Evolutionary conservation across 2,797 vertebrate genomes (phyloP).

Genomic region (Trachurus trachurus): DNA sequence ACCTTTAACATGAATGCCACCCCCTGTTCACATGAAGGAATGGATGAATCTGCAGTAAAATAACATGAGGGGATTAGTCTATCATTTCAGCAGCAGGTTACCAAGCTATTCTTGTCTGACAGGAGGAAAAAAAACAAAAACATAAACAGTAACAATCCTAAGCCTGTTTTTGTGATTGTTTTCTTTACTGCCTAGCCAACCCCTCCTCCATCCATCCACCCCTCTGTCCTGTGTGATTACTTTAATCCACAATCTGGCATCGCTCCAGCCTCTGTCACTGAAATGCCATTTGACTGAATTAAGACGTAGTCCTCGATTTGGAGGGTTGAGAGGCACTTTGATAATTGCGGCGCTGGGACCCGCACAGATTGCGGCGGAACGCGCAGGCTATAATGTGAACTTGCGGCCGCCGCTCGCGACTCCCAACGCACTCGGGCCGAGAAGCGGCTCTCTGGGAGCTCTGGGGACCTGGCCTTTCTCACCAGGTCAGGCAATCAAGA

Average conservation of each 20-base stretch:
- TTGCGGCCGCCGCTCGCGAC: conserved; percentile 23
- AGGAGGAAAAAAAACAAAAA: conserved; percentile 29
- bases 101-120: conserved; percentile 43
- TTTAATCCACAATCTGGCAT: conserved; percentile 84
- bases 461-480: conserved; percentile 22
- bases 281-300: conserved; percentile 75
- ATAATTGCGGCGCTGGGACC: conserved; percentile 70
- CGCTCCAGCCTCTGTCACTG: conserved; percentile 46
- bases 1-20: not conserved
- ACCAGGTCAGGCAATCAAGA: conserved; percentile 69
- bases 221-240: conserved; percentile 74
- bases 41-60: not conserved
- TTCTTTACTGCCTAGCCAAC: conserved; percentile 39
- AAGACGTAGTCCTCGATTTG: conserved; percentile 66
- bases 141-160: conserved; percentile 59
- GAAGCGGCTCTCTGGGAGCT: conserved; percentile 27
- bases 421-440: conserved; percentile 3
- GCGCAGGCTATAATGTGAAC: conserved; percentile 32
- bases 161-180: conserved; percentile 65
- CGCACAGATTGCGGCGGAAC: conserved; percentile 42
- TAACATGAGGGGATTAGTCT: conserved; percentile 50
- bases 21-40: not conserved
- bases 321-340: conserved; percentile 73
- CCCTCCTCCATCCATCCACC: not conserved
- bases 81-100: conserved; percentile 49